phyloP scores from a whole-genome alignment of 2,113 vertebrate genomes.

The Alosa alosa region DNA sequence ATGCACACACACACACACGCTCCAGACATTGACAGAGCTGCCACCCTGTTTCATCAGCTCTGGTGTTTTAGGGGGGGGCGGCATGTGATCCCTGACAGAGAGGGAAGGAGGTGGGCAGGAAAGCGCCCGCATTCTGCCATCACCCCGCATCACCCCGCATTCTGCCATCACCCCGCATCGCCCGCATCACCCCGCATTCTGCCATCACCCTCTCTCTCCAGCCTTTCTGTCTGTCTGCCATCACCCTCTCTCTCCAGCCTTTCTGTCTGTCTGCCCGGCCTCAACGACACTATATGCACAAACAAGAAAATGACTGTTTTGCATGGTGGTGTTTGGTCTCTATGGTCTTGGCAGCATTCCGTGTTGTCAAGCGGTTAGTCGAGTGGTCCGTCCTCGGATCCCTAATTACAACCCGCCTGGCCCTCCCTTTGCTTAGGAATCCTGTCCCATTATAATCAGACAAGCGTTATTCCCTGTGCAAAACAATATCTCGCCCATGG shows the following conservation, averaged over 20 bases:
- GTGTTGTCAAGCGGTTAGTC: constrained; percentile 38
- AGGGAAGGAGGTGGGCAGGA: constrained; percentile 25
- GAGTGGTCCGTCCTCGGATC: constrained; percentile 39
- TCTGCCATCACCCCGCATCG: constrained; percentile 37
- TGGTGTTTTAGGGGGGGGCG: not conserved
- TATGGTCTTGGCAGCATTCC: constrained; percentile 35
- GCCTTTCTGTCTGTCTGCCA: constrained; percentile 40
- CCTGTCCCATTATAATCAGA: constrained; percentile 26
- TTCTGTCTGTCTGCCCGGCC: not conserved
- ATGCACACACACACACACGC: no score
- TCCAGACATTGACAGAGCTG: not conserved
- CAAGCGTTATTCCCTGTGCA: constrained; percentile 34
- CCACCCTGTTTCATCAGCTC: not conserved
- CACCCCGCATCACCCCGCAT: constrained; percentile 15
- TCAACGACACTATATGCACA: constrained; percentile 40
- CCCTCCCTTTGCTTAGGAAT: constrained; percentile 33
- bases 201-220: constrained; percentile 37
- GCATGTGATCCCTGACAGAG: not conserved
- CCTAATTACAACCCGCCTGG: constrained; percentile 53
- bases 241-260: constrained; percentile 39
- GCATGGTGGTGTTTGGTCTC: constrained; percentile 30
- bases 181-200: no score
- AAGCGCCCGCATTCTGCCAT: constrained; percentile 45
- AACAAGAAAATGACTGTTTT: constrained; percentile 54
- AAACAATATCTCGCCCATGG: constrained; percentile 53